Conservation (phyloP, 2,888 invertebrate genomes). For the Acanthopleura granulata region DNA sequence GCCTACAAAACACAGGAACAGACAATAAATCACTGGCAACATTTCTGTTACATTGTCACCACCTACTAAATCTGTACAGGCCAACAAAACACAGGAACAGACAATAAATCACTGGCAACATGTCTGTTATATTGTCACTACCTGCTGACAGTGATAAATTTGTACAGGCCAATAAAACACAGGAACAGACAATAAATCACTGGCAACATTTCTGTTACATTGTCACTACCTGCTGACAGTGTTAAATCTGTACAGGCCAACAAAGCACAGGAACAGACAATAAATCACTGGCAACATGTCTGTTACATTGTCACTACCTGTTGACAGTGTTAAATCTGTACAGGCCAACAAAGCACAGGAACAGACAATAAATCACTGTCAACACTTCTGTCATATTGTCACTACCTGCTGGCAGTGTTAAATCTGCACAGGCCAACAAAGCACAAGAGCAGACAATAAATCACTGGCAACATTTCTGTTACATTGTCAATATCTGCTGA, state of each 20-base stretch:
- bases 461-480: slow-evolving; percentile 66
- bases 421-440: too few species aligned
- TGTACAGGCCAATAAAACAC: slow-evolving; percentile 60
- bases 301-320: too few species aligned
- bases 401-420: too few species aligned
- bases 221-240: slow-evolving; percentile 58
- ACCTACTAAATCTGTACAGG: too few species aligned
- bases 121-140: slow-evolving; percentile 61
- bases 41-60: too few species aligned
- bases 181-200: slow-evolving; percentile 22
- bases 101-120: slow-evolving; percentile 56
- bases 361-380: slow-evolving; percentile 15
- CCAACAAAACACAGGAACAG: too few species aligned
- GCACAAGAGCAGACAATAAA: slow-evolving; percentile 16
- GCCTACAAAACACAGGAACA: too few species aligned
- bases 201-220: slow-evolving; percentile 66
- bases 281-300: too few species aligned
- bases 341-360: too few species aligned
- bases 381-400: too few species aligned
- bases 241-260: slow-evolving; percentile 67
- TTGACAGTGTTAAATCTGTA: too few species aligned
- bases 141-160: slow-evolving; percentile 59
- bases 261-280: slow-evolving; percentile 22
- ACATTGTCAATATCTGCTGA: slow-evolving; percentile 57
- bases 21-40: background rate